Base-by-base conservation (phyloP, 2,797 vertebrate species). In the Onychomys leucogaster region DNA sequence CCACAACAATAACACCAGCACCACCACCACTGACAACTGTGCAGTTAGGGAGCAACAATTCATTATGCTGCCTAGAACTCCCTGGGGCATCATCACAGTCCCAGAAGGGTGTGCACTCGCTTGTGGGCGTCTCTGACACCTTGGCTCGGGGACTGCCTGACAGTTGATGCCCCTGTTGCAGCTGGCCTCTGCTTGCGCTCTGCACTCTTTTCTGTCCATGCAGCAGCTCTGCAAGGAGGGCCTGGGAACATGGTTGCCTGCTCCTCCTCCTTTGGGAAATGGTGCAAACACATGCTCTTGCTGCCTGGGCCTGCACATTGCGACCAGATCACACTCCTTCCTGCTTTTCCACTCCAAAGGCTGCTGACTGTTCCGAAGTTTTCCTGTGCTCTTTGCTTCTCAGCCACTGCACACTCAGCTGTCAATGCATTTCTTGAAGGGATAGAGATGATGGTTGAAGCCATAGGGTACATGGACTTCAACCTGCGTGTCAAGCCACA, bases 11-110 rank as follows among this genome's bases (percentile, higher is more conserved):
- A 43, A 73, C 91, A 84, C 21, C 80, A 49, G 85, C 46, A 0
- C 81, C 7, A 37, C 65, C 84, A 43, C 91, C 83, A 6, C 71
- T 63, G 77, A 67, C 52, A n/a, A 63, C 59, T 41, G 65, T 37
- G 82, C 27, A 86, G 41, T 63, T 55, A n/a, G 71, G 32, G 55
- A 94, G 89, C 87, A 63, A 75, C 92, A 75, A 43, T 80, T 73
- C 86, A 14, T 75, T 34, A 34, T 10, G 83, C 85, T 41, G 93
- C 94, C 84, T 37, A 37, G 69, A 59, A 23, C 43, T 81, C 59
- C 76, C 89, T 21, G 49, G 37, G n/a, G 94, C 71, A 13, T 37
- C 94, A 17, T n/a, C 84, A 43, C 19, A 1, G 76, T 21, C 69
- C 78, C 81, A 12, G 71, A 61, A 61, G 92, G 90, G 85, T 14